Evolutionary conservation across 1,140 invertebrate genomes (phyloP).

Genomic region (Eciton burchellii): DNA sequence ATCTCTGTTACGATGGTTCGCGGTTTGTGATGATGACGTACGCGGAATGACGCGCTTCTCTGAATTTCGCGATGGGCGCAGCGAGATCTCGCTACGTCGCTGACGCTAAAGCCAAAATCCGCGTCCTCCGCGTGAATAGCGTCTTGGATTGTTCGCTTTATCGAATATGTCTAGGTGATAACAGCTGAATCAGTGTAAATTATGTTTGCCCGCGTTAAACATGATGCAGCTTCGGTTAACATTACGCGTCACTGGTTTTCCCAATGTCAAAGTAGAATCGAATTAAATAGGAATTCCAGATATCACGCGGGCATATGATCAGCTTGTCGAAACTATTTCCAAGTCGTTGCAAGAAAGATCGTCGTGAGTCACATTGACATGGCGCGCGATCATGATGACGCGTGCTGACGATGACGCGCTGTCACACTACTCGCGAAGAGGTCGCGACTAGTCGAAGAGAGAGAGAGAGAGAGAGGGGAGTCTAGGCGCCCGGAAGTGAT

Average conservation of each 20-base stretch:
- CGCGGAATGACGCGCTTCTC: background rate
- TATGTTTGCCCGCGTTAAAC: background rate
- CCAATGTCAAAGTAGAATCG: background rate
- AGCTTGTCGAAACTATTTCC: background rate
- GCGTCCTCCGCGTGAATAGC: background rate
- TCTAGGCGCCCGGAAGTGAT: conserved; percentile 59
- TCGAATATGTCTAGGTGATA: no score
- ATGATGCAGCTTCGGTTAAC: background rate
- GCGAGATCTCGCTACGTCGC: no score
- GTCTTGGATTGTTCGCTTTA: background rate
- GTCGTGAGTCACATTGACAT: conserved; percentile 22
- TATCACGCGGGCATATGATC: background rate
- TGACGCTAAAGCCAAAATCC: background rate
- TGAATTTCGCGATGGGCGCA: background rate
- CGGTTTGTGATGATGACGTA: background rate
- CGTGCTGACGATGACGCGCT: conserved; percentile 9
- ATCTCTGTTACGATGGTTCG: conserved; percentile 3
- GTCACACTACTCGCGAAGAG: conserved; percentile 23
- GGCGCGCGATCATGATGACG: conserved; percentile 23
- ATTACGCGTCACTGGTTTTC: background rate
- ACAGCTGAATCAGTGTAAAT: background rate
- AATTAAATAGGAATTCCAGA: background rate
- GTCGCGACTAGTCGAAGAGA: conserved; percentile 8
- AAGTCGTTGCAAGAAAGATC: background rate
- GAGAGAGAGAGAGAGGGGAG: background rate